Conservation (phyloP, 2,113 vertebrate genomes). For the Ploceus nigricollis region DNA sequence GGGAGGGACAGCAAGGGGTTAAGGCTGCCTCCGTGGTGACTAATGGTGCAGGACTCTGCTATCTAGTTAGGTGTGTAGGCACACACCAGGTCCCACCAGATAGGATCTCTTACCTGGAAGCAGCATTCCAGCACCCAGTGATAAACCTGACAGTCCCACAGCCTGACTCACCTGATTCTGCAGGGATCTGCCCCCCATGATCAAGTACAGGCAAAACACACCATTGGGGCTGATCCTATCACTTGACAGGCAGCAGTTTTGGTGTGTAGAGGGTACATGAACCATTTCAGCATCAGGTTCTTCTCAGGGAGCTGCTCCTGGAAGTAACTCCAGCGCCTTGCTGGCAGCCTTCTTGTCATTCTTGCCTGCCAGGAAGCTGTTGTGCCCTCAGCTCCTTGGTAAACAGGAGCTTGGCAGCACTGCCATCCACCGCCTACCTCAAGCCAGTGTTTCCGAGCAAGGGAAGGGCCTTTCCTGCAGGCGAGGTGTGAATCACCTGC, state of each 20-base stretch:
- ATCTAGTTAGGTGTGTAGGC: conserved; percentile 54
- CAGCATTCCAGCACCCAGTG: conserved; percentile 1
- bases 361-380: not conserved
- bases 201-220: not conserved
- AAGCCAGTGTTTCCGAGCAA: not conserved
- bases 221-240: not conserved
- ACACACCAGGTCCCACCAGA: conserved; percentile 13
- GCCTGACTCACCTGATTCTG: conserved; percentile 6
- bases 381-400: not conserved
- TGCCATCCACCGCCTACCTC: not conserved
- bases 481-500: not conserved
- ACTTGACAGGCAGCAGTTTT: not conserved
- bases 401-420: not conserved
- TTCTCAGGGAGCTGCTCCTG: not conserved
- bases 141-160: not conserved
- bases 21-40: not conserved
- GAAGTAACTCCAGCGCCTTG: not conserved
- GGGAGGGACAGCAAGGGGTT: conserved; percentile 3
- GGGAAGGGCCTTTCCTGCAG: not conserved
- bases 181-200: not conserved
- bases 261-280: not conserved
- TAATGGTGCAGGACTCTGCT: conserved; percentile 43
- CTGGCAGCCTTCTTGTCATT: not conserved
- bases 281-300: not conserved
- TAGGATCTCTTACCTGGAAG: conserved; percentile 54